Percentiles rank a stretch among this genome's conserved stretches.
Conservation (phyloP, 2,797 vertebrate genomes). For the Manis pentadactyla region DNA sequence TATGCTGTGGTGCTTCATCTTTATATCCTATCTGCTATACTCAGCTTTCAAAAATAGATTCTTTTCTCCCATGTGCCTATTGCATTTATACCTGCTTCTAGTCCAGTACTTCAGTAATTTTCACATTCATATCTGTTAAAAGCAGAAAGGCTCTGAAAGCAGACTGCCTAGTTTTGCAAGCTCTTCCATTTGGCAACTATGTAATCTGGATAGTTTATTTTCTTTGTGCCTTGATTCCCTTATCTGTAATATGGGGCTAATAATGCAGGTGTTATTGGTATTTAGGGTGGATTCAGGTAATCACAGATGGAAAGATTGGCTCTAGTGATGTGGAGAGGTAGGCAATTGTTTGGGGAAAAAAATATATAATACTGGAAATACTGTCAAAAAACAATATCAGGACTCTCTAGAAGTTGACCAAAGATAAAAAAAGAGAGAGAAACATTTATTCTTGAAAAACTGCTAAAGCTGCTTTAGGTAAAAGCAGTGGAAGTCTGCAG, state of each 20-base stretch:
- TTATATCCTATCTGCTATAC: not conserved
- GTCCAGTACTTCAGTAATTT: not conserved
- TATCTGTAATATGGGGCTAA: not conserved
- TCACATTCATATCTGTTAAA: slow-evolving; percentile 27
- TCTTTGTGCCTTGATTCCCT: not conserved
- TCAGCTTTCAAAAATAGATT: not conserved
- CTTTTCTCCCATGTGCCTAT: not conserved
- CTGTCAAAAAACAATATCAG: not conserved
- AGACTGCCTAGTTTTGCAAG: not conserved
- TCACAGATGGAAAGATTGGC: not conserved
- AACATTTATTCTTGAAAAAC: slow-evolving; percentile 13
- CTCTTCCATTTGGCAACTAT: not conserved
- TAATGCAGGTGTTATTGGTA: not conserved
- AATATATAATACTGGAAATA: not conserved
- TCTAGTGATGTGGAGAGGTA: not conserved
- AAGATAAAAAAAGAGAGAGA: not conserved
- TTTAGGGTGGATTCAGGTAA: slow-evolving; percentile 28
- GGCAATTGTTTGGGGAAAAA: not conserved
- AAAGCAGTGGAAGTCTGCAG: not conserved
- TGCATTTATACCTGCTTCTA: not conserved
- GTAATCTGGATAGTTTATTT: not conserved
- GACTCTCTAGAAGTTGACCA: slow-evolving; percentile 22
- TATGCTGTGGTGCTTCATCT: slow-evolving; percentile 11
- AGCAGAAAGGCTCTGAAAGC: not conserved
- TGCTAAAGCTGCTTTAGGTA: not conserved